A percentile compares a stretch with the other conserved stretches of the same genome.
Conservation (phyloP, 2,113 vertebrate genomes). For the Rana temporaria region DNA sequence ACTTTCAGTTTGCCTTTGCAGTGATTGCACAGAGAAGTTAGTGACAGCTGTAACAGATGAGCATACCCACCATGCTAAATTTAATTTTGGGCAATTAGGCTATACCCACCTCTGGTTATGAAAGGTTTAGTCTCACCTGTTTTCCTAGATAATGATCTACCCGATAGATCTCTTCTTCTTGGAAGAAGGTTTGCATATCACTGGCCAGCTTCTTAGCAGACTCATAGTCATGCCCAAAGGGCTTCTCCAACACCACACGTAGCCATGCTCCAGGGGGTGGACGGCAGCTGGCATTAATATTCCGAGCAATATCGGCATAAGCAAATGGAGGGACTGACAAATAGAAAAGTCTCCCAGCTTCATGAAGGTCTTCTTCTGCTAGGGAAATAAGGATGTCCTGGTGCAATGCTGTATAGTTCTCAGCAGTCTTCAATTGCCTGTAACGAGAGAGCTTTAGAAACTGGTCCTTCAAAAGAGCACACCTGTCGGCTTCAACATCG, state of each 20-base stretch:
- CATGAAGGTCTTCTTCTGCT: constrained; percentile 75
- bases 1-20: too few relatives aligned
- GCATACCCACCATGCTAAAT: too few relatives aligned
- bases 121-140: constrained; percentile 76
- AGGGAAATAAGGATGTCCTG: constrained; percentile 74
- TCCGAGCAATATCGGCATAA: constrained; percentile 83
- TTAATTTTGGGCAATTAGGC: too few relatives aligned
- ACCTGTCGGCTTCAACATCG: constrained; percentile 69
- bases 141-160: constrained; percentile 98
- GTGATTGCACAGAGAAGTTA: too few relatives aligned
- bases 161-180: constrained; percentile 93
- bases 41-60: too few relatives aligned
- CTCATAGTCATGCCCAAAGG: constrained; percentile 88
- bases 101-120: too few relatives aligned
- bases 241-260: constrained; percentile 92
- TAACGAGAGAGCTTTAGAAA: constrained; percentile 86
- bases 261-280: constrained; percentile 80
- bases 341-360: constrained; percentile 92
- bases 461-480: constrained; percentile 84
- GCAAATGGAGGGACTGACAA: constrained; percentile 90
- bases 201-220: constrained; percentile 84
- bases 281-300: constrained; percentile 85
- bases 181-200: constrained; percentile 81
- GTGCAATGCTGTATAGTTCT: constrained; percentile 81
- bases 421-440: constrained; percentile 74